Conservation (phyloP, 64 coral and sea anemone genomes). For the Montipora capricornis region DNA sequence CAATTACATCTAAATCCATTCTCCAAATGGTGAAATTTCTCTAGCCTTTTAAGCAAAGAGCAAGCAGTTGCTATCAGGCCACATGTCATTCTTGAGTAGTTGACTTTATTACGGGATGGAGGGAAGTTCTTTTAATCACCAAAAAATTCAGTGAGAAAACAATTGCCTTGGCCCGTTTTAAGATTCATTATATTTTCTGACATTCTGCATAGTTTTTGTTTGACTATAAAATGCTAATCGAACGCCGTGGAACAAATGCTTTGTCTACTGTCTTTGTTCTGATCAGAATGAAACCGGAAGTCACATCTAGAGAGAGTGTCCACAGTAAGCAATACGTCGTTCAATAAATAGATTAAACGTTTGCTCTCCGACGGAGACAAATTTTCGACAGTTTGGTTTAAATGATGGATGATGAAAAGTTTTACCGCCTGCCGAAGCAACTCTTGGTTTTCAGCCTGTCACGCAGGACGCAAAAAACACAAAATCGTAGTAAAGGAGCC, state of each 20-base stretch:
- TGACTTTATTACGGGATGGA: not conserved
- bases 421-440: not conserved
- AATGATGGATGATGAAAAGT: not conserved
- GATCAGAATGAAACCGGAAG: constrained; percentile 75
- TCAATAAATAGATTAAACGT: constrained; percentile 45
- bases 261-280: constrained; percentile 72
- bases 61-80: constrained; percentile 15
- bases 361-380: not conserved
- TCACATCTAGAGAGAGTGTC: constrained; percentile 57
- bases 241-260: constrained; percentile 52
- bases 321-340: constrained; percentile 60
- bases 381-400: not conserved
- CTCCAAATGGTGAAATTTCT: constrained; percentile 2
- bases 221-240: constrained; percentile 51
- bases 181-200: not conserved
- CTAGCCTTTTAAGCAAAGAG: not conserved
- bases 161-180: too few relatives aligned
- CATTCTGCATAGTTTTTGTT: constrained; percentile 26
- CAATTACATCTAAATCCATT: constrained; percentile 43
- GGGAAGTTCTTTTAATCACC: too few relatives aligned
- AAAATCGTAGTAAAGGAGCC: constrained; percentile 13
- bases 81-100: not conserved
- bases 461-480: not conserved
- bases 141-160: too few relatives aligned
- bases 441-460: not conserved